Evolutionary conservation across 2,113 vertebrate genomes (phyloP), one percentile per base, ranked within the genome.

Genomic region (Epinephelus fuscoguttatus): DNA sequence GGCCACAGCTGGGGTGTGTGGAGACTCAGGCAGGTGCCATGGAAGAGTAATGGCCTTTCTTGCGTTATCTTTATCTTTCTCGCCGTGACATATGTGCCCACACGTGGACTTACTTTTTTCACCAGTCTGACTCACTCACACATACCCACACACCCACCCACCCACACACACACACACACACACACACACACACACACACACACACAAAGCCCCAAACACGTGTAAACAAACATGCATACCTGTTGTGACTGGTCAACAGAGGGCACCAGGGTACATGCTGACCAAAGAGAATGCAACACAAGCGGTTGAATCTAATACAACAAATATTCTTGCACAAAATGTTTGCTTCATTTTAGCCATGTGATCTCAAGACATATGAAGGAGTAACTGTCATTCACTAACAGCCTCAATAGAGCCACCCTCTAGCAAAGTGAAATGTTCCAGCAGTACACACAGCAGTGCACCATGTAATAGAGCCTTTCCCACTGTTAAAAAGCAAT

Each of bases 1-100:
- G 83, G 80, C 49, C 89, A 81, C 93, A 85, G 89, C 84, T 86
- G 90, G 74, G 66, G 66, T 62, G 74, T 75, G 70, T 63, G 52
- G 71, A 84, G 85, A 75, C 75, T 86, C 64, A 64, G 70, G 82
- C 89, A 86, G 84, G 84, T 91, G 84, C n/a, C 70, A 67, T 68
- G 9, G 59, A 86, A 74, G 75, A 86, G 56, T 79, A 83, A 83
- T 75, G 50, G 19, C 45, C 37, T 18, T 79, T 73, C 21, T 72
- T 75, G 19, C 55, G 52, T 64, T 40, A 5, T 82, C 27, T 70
- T 33, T 56, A 10, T 50, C 50, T 55, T 53, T 64, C 17, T 57
- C 40, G 18, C 25, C 8, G 49, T 42, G n/a, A 63, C 37, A 70
- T 33, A 15, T 14, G 73, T 45, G 42, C 42, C 21, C 19, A 70